Evolutionary conservation across 2,797 vertebrate species (phyloP), one percentile per base, ranked within the genome.

Genomic region (Picus viridis): DNA sequence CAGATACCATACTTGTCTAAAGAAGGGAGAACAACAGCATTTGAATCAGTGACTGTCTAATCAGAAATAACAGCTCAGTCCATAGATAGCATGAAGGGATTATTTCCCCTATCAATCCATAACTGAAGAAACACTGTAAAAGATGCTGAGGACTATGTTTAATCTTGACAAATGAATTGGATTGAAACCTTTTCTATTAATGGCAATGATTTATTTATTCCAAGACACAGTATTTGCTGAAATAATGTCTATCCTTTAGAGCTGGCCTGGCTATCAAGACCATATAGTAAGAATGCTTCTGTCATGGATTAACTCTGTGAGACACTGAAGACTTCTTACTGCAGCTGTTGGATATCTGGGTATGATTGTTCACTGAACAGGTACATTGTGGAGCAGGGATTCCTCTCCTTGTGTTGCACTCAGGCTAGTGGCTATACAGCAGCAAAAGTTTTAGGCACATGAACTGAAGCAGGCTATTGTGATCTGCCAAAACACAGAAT

Each of bases 1-100:
- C 99, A 4, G 99, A 99, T 86, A 99, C 99, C 99, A 99, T 98
- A 95, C 98, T 99, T 67, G 99, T 99, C 99, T 99, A 97, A 71
- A 75, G 22, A 71, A 41, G 30, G 51, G 62, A 73, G 90, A 82
- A 76, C 12, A n/a, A 89, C 43, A 95, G 74, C 47, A 83, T 76
- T 54, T 58, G 53, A 68, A 77, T 89, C 59, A 75, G 77, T 67
- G 49, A 77, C 29, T 63, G 19, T 57, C 36, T 51, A 88, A 76
- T 22, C 49, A 93, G 73, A 92, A 83, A 18, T 43, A 93, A 85
- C 67, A 88, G n/a, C 68, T 61, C 43, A 78, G 77, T n/a, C 54
- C 62, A 64, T 27, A 73, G 80, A 54, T 29, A 79, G 29, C 68
- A 71, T 2, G 29, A 54, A 81, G 17, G 0, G 1, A 70, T 51